These are phyloP conservation scores for Zaprionus taronus DNA, from an alignment of 1,140 invertebrate genomes.

Conservation along the genomic window DNA sequence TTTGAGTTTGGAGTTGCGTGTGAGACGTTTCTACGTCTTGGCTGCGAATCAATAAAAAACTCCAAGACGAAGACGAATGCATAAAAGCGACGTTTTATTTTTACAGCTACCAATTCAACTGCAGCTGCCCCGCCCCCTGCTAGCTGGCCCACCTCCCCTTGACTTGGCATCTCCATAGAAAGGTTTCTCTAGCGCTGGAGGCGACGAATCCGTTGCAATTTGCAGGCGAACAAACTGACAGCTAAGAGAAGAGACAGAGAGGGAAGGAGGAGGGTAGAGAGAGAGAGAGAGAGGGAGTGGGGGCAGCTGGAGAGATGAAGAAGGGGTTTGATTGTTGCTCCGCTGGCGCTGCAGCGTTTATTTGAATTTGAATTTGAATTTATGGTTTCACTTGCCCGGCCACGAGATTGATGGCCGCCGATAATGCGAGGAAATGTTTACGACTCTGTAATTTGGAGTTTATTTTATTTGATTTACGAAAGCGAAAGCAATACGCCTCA, in stretches of 20 bases:
- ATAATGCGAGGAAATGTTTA: conserved; percentile 83
- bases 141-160: background rate
- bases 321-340: conserved; percentile 9
- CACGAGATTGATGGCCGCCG: conserved; percentile 76
- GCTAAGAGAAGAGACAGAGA: background rate
- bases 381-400: conserved; percentile 75
- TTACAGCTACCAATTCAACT: conserved; percentile 44
- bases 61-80: conserved; percentile 31
- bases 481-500: conserved; percentile 58
- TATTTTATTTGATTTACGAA: conserved; percentile 79
- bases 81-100: conserved; percentile 53
- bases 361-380: conserved; percentile 67
- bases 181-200: conserved; percentile 59
- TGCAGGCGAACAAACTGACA: conserved; percentile 25
- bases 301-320: background rate
- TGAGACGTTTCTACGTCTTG: conserved; percentile 22
- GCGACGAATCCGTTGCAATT: conserved; percentile 54
- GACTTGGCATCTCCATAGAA: conserved; percentile 35
- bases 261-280: background rate
- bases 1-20: conserved; percentile 32
- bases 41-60: conserved; percentile 41
- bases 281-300: background rate
- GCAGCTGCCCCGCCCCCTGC: background rate
- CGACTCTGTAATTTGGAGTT: conserved; percentile 78
- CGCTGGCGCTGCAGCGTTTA: conserved; percentile 44